Conservation (phyloP, 1,140 invertebrate genomes). For the Arctopsyche grandis region DNA sequence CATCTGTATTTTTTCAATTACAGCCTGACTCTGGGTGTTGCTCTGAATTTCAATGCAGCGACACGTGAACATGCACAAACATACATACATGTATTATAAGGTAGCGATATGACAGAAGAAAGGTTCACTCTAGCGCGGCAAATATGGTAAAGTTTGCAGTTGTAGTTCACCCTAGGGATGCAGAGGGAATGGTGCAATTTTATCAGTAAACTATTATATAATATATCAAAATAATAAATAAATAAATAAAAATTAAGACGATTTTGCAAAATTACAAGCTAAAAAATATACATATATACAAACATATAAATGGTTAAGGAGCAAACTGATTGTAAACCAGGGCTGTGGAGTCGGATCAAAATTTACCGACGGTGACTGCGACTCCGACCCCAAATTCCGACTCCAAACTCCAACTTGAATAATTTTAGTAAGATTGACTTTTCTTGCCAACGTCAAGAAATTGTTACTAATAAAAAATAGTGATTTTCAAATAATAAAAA, state of each 20-base stretch:
- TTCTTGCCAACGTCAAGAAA: too few species aligned
- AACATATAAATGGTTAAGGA: too few species aligned
- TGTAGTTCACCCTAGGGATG: background rate
- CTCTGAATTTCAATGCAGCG: constrained; percentile 35
- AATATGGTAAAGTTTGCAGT: background rate
- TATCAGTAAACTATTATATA: background rate
- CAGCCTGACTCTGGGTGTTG: background rate
- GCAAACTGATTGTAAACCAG: too few species aligned
- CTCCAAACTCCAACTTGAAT: too few species aligned
- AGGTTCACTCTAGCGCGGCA: background rate
- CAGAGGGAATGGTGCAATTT: background rate
- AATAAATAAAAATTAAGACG: background rate
- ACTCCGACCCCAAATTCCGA: too few species aligned
- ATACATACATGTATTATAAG: background rate
- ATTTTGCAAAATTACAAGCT: too few species aligned
- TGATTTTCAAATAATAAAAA: too few species aligned
- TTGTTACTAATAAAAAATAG: too few species aligned
- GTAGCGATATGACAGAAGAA: background rate
- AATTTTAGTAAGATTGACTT: too few species aligned
- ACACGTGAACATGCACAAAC: background rate
- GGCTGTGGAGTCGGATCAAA: too few species aligned
- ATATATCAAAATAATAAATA: background rate
- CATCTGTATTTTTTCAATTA: constrained; percentile 47
- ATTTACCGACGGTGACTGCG: too few species aligned
- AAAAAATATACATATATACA: too few species aligned